Base-by-base conservation (phyloP, 2,113 vertebrate genomes). In the Strigops habroptila region DNA sequence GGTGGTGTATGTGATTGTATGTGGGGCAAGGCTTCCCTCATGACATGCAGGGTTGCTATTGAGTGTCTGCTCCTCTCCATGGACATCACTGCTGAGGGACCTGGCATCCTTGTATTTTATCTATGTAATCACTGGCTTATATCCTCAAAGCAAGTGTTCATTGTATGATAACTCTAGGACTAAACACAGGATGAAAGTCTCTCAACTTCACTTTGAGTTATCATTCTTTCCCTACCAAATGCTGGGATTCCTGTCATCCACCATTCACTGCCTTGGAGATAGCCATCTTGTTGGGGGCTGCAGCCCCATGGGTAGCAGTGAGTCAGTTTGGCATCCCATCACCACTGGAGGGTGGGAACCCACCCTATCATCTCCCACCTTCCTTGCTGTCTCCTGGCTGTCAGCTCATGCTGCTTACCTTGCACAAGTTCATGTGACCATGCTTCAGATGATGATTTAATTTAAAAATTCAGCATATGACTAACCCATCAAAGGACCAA, bases 161-260 rank as follows among this genome's bases (percentile, higher is more conserved):
- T 64, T 77, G 33, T 62, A 9, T 55, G 55, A 27, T 64, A 67
- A 60, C 15, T 52, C 8, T 1, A 74, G 31, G 49, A 65, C 15
- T 35, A 57, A 64, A 70, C 12, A 91, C 37, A 64, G n/a, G 52
- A 73, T 1, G 15, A 35, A 76, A 84, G 4, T 31, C 19, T 41
- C 27, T 5, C 24, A 39, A 21, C 24, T 30, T 81, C 3, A 31
- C 57, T 78, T 71, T 55, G 43, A 63, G 9, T 28, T 31, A 59
- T 33, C 0, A 0, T 10, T 48, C 18, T 92, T 41, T 53, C 19
- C 19, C 14, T 51, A 14, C 10, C 1, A 2, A 37, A 18, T 44
- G 7, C 39, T 59, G 52, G 21, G 14, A 77, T 76, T 87, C 39
- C 14, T 49, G 16, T 67, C 19, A 52, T 12, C 37, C 19, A 37